A percentile compares a stretch with the other conserved stretches of the same genome.
Conservation (phyloP, 2,888 invertebrate genomes). For the Gibbula magus region DNA sequence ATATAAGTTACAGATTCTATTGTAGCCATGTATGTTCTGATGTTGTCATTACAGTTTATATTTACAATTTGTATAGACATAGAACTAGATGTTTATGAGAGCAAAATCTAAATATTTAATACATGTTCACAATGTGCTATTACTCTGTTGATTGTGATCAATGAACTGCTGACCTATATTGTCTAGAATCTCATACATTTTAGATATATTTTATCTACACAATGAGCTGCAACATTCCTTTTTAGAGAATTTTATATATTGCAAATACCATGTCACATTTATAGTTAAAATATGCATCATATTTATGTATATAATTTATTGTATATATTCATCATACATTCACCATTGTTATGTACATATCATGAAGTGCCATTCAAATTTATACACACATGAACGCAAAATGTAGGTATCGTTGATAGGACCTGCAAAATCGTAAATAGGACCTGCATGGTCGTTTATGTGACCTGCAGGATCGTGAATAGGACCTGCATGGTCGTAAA, state of each 20-base stretch:
- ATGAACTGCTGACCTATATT: background rate
- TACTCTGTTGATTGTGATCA: background rate
- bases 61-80: background rate
- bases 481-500: too few relatives aligned
- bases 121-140: constrained; percentile 9
- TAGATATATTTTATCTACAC: background rate
- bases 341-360: too few relatives aligned
- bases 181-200: background rate
- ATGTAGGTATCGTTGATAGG: too few relatives aligned
- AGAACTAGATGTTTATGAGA: background rate
- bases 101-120: background rate
- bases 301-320: background rate
- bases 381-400: too few relatives aligned
- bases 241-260: constrained; percentile 11
- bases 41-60: background rate
- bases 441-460: too few relatives aligned
- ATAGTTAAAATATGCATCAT: background rate
- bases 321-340: background rate
- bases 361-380: too few relatives aligned
- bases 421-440: too few relatives aligned
- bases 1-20: too few relatives aligned
- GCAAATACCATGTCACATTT: background rate
- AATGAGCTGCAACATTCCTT: background rate
- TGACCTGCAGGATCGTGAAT: too few relatives aligned
- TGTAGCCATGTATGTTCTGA: background rate